Conservation (phyloP, 2,113 vertebrate species). For the Dipodomys spectabilis region DNA sequence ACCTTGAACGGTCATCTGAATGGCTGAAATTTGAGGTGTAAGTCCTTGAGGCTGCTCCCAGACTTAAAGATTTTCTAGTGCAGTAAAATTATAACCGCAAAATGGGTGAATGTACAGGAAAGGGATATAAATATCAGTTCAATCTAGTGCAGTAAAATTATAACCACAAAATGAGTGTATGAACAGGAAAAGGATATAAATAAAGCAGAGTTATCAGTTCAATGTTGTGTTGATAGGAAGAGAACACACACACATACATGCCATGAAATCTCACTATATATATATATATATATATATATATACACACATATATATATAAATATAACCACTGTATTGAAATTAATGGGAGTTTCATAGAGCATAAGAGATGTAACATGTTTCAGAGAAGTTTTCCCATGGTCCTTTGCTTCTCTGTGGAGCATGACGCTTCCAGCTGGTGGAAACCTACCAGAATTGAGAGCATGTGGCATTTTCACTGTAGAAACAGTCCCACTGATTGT, state of each 20-base stretch:
- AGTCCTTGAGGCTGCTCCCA: too few relatives aligned
- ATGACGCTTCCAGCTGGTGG: not conserved
- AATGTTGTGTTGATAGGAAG: not conserved
- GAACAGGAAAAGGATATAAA: not conserved
- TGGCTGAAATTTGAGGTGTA: too few relatives aligned
- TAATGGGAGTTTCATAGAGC: not conserved
- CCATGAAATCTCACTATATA: not conserved
- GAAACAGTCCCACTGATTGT: not conserved
- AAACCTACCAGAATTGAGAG: not conserved
- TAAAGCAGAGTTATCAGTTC: not conserved
- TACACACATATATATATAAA: not conserved
- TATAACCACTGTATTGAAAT: not conserved
- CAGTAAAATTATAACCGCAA: not conserved
- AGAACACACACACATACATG: not conserved
- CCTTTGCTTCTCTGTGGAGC: not conserved
- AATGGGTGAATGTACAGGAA: not conserved
- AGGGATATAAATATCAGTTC: not conserved
- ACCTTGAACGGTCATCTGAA: too few relatives aligned
- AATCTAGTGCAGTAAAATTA: not conserved
- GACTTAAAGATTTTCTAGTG: too few relatives aligned
- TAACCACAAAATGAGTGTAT: not conserved
- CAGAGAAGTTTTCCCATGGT: not conserved
- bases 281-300: not conserved
- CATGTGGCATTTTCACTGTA: not conserved
- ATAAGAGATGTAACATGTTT: rapidly evolving